Base-by-base conservation (phyloP, 2,113 vertebrate species). In the Oncorhynchus kisutch region DNA sequence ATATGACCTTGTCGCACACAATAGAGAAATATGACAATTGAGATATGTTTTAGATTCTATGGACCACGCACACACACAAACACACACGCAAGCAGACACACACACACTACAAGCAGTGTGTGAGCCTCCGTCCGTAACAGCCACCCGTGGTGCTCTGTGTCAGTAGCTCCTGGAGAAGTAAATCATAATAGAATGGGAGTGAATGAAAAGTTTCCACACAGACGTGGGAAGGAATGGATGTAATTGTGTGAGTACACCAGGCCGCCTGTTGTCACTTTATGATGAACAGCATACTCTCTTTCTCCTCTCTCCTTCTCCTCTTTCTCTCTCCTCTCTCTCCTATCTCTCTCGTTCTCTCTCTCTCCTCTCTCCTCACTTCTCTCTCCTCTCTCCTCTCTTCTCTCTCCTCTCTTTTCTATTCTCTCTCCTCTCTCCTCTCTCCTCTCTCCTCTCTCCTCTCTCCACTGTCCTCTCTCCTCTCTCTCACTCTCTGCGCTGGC, bases 251-350 rank as follows among this genome's bases (percentile, higher is more conserved):
- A 73, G 79, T 81, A 74, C 77, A 85, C 81, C 72, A 72, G 81
- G 83, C 84, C 85, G 85, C 81, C 88, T 87, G 89, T 89, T 90
- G 85, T 86, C 57, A 70, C 39, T 48, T 27, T 78, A 73, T 78
- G 81, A 85, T 80, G 84, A 76, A 79, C 60, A 24, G 34, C 34
- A 39, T 5, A 22, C 49, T 62, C 24, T 27, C 64, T 76, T 20
- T 22, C 62, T 67, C 12, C 48, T 27, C 64, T 69, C 60, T 29
- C 39, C 70, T 60, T 27, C 14, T 8, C 51, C 25, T 12, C 27
- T 54, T 9, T 45, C 39, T 39, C 39, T 45, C 39, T 31, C 31
- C 31, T 31, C 31, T 31, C 29, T 4, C 31, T 5, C 5, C 29
- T 31, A 5, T 9, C 34, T 9, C 34, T 39, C 2, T 8, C 8